Conservation (phyloP, 2,888 invertebrate genomes). For the Scaptomyza caliginosa region DNA sequence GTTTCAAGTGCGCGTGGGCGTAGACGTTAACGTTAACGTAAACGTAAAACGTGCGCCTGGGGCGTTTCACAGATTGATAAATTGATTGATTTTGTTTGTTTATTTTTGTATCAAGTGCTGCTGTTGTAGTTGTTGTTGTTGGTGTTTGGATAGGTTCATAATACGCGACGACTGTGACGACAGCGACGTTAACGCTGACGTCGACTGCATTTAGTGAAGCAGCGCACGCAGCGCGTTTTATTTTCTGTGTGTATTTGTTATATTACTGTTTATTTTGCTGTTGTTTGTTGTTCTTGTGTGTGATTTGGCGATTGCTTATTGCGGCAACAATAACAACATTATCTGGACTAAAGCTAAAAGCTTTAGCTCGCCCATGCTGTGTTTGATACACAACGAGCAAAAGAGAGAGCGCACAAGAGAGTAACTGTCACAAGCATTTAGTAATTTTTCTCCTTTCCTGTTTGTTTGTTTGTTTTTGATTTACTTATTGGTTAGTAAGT, state of each 20-base stretch:
- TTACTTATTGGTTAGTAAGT: constrained; percentile 51
- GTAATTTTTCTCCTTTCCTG: constrained; percentile 1
- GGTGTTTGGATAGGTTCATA: constrained; percentile 55
- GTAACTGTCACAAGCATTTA: constrained; percentile 27
- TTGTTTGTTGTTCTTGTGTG: constrained; percentile 10
- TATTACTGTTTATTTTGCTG: constrained; percentile 21
- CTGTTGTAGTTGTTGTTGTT: constrained; percentile 33
- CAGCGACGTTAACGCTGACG: constrained; percentile 54
- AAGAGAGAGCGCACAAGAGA: background rate
- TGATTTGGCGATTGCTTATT: constrained; percentile 25
- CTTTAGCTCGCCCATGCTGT: constrained; percentile 38
- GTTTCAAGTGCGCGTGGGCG: constrained; percentile 26
- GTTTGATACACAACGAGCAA: constrained; percentile 15
- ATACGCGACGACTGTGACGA: constrained; percentile 49
- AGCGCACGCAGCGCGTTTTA: constrained; percentile 42
- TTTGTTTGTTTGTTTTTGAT: constrained; percentile 18
- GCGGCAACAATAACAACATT: constrained; percentile 25
- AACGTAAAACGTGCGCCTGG: constrained; percentile 34
- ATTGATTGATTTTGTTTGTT: constrained; percentile 78
- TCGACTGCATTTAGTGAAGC: constrained; percentile 60
- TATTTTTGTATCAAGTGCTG: constrained; percentile 73
- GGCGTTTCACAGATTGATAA: constrained; percentile 68
- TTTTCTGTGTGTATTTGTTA: constrained; percentile 10
- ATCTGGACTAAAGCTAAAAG: constrained; percentile 25
- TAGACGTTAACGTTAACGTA: constrained; percentile 38